phyloP scores from a whole-genome alignment of 1,140 invertebrate genomes.

The Leguminivora glycinivorella region DNA sequence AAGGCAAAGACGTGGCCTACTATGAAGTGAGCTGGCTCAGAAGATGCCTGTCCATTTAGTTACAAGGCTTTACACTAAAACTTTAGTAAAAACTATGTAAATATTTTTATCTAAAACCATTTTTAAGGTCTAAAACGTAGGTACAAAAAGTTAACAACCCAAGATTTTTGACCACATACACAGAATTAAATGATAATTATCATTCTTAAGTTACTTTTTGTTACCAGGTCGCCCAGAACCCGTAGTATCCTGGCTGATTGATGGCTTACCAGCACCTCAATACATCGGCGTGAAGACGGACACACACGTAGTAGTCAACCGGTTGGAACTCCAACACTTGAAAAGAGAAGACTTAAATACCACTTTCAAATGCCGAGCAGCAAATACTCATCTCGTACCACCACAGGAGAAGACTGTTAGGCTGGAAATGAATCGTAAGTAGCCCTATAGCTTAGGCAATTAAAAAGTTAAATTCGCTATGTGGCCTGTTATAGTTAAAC shows the following conservation, averaged over 20 bases:
- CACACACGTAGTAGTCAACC: constrained; percentile 87
- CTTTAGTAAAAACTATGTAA: too few species aligned
- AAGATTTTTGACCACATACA: not conserved
- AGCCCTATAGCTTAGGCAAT: not conserved
- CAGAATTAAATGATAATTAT: not conserved
- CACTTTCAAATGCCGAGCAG: constrained; percentile 90
- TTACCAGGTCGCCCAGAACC: constrained; percentile 88
- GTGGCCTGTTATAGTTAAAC: too few species aligned
- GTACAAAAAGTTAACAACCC: too few species aligned
- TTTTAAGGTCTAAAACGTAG: too few species aligned
- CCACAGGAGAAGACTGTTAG: constrained; percentile 87
- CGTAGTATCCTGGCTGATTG: constrained; percentile 87
- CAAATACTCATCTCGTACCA: constrained; percentile 91
- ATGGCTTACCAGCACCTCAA: constrained; percentile 83
- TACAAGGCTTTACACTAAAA: too few species aligned
- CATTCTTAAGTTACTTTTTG: constrained; percentile 12
- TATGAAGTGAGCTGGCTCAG: too few species aligned
- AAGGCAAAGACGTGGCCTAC: too few species aligned
- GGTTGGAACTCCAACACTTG: constrained; percentile 84
- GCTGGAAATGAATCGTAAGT: constrained; percentile 89
- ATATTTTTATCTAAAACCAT: too few species aligned
- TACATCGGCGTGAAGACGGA: constrained; percentile 81
- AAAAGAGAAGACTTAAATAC: constrained; percentile 88
- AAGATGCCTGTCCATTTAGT: too few species aligned
- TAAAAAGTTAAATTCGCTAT: too few species aligned